Conservation (phyloP, 2,888 invertebrate genomes). For the Eupithecia tripunctaria region DNA sequence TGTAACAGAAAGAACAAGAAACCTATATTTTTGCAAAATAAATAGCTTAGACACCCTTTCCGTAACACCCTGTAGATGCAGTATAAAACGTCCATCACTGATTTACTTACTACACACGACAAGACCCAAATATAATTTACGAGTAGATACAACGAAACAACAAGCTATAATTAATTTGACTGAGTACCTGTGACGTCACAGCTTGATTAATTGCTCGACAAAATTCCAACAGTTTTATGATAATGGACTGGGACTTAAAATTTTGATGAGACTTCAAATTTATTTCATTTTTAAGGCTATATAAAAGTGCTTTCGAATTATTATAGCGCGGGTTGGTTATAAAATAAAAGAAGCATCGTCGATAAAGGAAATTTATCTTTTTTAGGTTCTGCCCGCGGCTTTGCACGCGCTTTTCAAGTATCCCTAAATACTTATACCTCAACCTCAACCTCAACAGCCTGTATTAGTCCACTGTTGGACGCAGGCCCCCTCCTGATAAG, state of each 20-base stretch:
- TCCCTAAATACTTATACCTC: too few species aligned
- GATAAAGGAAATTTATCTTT: background rate
- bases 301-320: background rate
- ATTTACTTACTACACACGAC: background rate
- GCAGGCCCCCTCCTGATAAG: too few species aligned
- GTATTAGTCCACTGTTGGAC: too few species aligned
- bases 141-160: conserved; percentile 48
- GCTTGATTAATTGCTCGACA: conserved; percentile 47
- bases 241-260: conserved; percentile 47
- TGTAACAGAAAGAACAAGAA: too few species aligned
- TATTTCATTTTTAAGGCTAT: conserved; percentile 38
- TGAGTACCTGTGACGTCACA: conserved; percentile 45
- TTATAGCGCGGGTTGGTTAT: background rate
- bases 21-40: too few species aligned
- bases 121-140: conserved; percentile 48
- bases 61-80: background rate
- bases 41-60: too few species aligned
- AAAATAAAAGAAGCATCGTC: background rate
- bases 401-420: too few species aligned
- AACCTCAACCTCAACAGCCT: too few species aligned
- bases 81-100: background rate
- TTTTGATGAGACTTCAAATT: conserved; percentile 44
- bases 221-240: conserved; percentile 49
- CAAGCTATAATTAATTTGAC: conserved; percentile 57
- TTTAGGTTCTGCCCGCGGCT: too few species aligned